A percentile compares a stretch with the other conserved stretches of the same genome.
Evolutionary conservation across 2,113 vertebrate species (phyloP).

Genomic region (Pelmatolapia mariae): DNA sequence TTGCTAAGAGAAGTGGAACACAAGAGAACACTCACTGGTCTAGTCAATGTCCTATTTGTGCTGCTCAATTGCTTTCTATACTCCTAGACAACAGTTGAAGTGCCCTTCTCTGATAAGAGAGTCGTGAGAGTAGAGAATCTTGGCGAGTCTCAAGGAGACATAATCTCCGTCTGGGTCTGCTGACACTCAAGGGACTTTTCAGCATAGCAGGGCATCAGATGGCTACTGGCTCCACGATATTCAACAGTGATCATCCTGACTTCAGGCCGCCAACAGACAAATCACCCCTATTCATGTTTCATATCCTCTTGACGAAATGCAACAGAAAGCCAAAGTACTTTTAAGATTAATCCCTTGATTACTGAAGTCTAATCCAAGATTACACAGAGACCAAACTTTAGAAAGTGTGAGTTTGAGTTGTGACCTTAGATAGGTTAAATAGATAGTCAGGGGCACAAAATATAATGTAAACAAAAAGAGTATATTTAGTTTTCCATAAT

Average conservation of each 20-base stretch:
- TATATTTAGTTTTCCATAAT: neutral
- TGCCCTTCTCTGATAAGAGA: slow-evolving; percentile 38
- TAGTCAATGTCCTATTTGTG: slow-evolving; percentile 5
- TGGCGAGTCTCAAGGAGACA: slow-evolving; percentile 34
- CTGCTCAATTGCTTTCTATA: slow-evolving; percentile 20
- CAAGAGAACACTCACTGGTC: neutral
- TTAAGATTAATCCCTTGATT: slow-evolving; percentile 44
- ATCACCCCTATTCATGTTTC: slow-evolving; percentile 42
- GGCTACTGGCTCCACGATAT: neutral
- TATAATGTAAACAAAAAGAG: neutral
- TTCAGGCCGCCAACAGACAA: slow-evolving; percentile 8
- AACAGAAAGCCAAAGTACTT: neutral
- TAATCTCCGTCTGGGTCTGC: slow-evolving; percentile 19
- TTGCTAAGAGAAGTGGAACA: neutral
- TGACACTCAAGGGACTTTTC: slow-evolving; percentile 26
- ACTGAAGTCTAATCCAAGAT: slow-evolving; percentile 17
- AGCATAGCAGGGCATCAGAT: slow-evolving; percentile 37
- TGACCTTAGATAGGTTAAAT: neutral
- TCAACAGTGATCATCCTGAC: slow-evolving; percentile 9
- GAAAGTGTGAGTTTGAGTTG: neutral
- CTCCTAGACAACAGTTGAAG: neutral
- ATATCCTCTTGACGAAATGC: neutral
- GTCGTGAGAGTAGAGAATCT: slow-evolving; percentile 46
- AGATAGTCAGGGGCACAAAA: neutral
- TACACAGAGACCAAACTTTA: slow-evolving; percentile 19